A percentile compares a stretch with the other conserved stretches of the same genome.
Evolutionary conservation across 2,888 invertebrate species (phyloP).

Genomic region (Lampropteryx suffumata): DNA sequence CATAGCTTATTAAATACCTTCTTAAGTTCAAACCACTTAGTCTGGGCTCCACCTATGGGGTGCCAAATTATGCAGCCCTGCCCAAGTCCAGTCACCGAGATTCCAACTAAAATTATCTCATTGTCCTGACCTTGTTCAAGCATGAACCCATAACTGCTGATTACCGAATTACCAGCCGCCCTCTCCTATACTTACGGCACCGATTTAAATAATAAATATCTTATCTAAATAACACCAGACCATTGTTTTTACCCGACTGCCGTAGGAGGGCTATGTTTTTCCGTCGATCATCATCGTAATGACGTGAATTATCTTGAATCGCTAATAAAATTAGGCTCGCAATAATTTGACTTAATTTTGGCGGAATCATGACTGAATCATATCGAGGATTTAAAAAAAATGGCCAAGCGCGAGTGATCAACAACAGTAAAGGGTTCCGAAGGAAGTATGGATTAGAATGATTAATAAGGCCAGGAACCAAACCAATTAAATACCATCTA

Average conservation of each 20-base stretch:
- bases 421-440: too few relatives aligned
- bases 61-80: constrained; percentile 12
- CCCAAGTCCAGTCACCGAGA: constrained; percentile 21
- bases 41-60: constrained; percentile 16
- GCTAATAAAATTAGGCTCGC: constrained; percentile 78
- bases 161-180: constrained; percentile 78
- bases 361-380: constrained; percentile 71
- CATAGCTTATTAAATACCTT: background rate
- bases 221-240: constrained; percentile 77
- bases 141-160: constrained; percentile 69
- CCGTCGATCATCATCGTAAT: constrained; percentile 65
- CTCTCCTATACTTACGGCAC: constrained; percentile 76
- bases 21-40: constrained; percentile 20
- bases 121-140: constrained; percentile 71
- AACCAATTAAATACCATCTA: too few relatives aligned
- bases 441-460: too few relatives aligned
- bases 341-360: constrained; percentile 76
- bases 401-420: too few relatives aligned
- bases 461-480: too few relatives aligned
- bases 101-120: constrained; percentile 60
- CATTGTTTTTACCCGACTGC: constrained; percentile 52
- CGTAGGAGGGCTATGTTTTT: constrained; percentile 41
- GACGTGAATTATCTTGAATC: constrained; percentile 72
- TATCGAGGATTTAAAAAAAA: constrained; percentile 53
- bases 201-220: constrained; percentile 82